Evolutionary conservation across 2,113 vertebrate genomes (phyloP).

Genomic region (Onychorhynchus coronatus): DNA sequence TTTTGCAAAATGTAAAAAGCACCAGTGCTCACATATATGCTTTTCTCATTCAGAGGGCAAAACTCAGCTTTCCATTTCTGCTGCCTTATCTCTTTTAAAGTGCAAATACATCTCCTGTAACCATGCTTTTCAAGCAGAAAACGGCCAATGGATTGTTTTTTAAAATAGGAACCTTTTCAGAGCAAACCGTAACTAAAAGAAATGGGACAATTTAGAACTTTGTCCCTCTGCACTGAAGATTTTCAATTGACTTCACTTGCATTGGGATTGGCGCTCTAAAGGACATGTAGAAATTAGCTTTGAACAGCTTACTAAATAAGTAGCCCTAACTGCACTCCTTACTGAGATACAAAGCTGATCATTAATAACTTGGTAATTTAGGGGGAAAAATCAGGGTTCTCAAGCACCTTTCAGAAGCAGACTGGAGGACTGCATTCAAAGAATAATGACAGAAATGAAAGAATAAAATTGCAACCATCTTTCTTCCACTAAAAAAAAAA

Average conservation of each 20-base stretch:
- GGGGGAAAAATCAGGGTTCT: background rate
- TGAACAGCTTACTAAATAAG: conserved; percentile 12
- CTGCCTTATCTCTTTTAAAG: background rate
- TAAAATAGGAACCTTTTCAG: background rate
- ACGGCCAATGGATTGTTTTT: background rate
- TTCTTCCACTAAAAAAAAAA: background rate
- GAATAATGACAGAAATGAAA: conserved; percentile 30
- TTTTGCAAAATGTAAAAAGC: background rate
- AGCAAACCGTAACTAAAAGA: background rate
- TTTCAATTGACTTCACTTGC: conserved; percentile 10
- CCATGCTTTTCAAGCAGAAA: conserved; percentile 16
- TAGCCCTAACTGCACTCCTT: background rate
- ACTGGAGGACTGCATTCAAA: conserved; percentile 27
- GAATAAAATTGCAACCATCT: conserved; percentile 14
- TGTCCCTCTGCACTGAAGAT: background rate
- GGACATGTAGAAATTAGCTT: background rate
- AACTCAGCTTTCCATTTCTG: background rate
- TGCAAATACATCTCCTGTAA: conserved; percentile 17
- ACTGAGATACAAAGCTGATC: background rate
- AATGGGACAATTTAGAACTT: conserved; percentile 2
- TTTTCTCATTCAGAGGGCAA: background rate
- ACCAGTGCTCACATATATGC: background rate
- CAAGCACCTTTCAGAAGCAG: conserved; percentile 36
- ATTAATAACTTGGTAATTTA: conserved; percentile 29
- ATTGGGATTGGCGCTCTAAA: background rate